Percentiles rank a stretch among this genome's conserved stretches.
Evolutionary conservation across 1,140 invertebrate genomes (phyloP).

Genomic region (Calephelis virginiensis): DNA sequence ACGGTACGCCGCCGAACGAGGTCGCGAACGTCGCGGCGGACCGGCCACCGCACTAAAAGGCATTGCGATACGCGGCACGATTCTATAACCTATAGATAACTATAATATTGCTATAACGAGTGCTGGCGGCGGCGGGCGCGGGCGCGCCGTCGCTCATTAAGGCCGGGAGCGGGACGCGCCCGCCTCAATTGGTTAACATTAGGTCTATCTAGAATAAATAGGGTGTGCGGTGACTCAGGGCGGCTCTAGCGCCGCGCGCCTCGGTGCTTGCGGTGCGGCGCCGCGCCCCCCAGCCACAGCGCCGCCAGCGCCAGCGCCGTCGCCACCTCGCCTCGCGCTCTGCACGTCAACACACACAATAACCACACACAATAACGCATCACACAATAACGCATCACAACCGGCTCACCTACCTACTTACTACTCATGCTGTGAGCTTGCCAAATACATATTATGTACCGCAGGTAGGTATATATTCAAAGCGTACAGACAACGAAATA

Average conservation of each 20-base stretch:
- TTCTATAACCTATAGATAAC: constrained; percentile 49
- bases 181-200: constrained; percentile 72
- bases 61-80: constrained; percentile 35
- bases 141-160: constrained; percentile 51
- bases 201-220: constrained; percentile 75
- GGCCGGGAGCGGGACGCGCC: constrained; percentile 49
- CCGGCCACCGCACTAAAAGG: constrained; percentile 32
- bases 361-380: not conserved
- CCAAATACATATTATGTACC: not conserved
- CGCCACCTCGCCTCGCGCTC: constrained; percentile 53
- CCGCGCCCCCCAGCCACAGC: constrained; percentile 60
- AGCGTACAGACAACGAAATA: no score
- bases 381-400: constrained; percentile 17
- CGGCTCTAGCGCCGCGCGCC: constrained; percentile 76
- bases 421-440: not conserved
- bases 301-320: constrained; percentile 62
- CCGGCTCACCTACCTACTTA: not conserved
- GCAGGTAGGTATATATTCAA: no score
- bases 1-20: constrained; percentile 28
- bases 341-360: constrained; percentile 33
- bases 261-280: constrained; percentile 75
- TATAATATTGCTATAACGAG: constrained; percentile 62
- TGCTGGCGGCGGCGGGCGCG: constrained; percentile 31
- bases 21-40: constrained; percentile 28
- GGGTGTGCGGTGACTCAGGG: constrained; percentile 58